These are phyloP conservation scores for Drosophila maculinotata DNA, from an alignment of 2,888 invertebrate genomes.

Conservation along the genomic window DNA sequence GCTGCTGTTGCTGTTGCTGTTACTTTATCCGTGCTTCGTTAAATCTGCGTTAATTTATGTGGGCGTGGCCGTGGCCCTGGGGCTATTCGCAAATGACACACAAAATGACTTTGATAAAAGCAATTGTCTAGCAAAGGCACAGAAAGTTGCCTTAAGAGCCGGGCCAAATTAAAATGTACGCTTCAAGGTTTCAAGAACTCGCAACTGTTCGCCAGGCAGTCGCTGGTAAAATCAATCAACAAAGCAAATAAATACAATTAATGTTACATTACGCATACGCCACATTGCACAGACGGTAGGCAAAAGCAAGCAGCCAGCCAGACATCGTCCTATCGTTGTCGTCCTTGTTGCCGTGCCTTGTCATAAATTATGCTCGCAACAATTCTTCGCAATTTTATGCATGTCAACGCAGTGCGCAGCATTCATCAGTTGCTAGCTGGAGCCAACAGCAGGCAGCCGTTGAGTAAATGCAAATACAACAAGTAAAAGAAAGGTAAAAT, in stretches of 20 bases:
- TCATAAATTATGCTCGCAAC: conserved; percentile 65
- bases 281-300: conserved; percentile 35
- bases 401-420: conserved; percentile 57
- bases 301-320: conserved; percentile 9
- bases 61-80: conserved; percentile 46
- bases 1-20: neutral
- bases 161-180: conserved; percentile 41
- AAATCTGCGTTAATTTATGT: conserved; percentile 72
- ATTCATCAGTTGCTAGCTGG: conserved; percentile 4
- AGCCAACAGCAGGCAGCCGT: conserved; percentile 26
- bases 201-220: neutral
- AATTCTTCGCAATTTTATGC: conserved; percentile 68
- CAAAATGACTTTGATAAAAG: conserved; percentile 76
- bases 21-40: conserved; percentile 62
- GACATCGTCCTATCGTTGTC: conserved; percentile 3
- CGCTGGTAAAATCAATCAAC: conserved; percentile 68
- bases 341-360: conserved; percentile 15
- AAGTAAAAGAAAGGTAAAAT: neutral
- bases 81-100: conserved; percentile 48
- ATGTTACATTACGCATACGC: conserved; percentile 74
- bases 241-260: conserved; percentile 77
- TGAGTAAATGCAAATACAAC: conserved; percentile 53
- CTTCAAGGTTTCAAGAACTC: neutral
- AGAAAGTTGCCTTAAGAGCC: conserved; percentile 7
- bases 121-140: conserved; percentile 57